Percentiles rank a stretch among this genome's conserved stretches.
These are phyloP conservation scores for Xerus inauris DNA, from an alignment of 2,113 vertebrate genomes.

Conservation along the genomic window DNA sequence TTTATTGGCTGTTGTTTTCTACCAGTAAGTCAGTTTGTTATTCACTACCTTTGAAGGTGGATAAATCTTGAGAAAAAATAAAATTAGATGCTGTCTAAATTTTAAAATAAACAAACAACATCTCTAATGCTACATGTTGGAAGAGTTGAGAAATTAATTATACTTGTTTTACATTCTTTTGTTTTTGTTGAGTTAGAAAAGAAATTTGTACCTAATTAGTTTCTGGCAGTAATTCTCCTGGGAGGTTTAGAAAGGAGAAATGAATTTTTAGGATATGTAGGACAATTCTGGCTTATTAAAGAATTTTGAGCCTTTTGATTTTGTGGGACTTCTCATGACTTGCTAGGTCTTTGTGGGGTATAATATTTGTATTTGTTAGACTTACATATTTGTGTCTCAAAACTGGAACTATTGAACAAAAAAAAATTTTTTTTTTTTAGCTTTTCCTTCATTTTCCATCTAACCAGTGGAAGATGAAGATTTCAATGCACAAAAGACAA, in stretches of 20 bases:
- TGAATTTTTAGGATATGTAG: not conserved
- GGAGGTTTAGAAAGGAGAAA: slow-evolving; percentile 9
- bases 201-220: not conserved
- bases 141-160: slow-evolving; percentile 52
- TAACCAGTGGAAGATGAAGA: not conserved
- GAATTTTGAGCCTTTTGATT: slow-evolving; percentile 24
- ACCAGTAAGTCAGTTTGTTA: slow-evolving; percentile 40
- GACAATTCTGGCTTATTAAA: not conserved
- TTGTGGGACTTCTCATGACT: not conserved
- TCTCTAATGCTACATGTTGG: slow-evolving; percentile 18
- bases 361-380: not conserved
- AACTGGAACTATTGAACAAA: not conserved
- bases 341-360: not conserved
- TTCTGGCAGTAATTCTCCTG: not conserved
- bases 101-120: slow-evolving; percentile 10
- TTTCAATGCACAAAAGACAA: slow-evolving; percentile 37
- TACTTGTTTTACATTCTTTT: not conserved
- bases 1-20: slow-evolving; percentile 5
- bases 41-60: not conserved
- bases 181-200: not conserved
- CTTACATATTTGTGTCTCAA: not conserved
- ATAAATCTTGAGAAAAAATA: slow-evolving; percentile 60
- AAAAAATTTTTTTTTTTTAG: not conserved
- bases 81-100: slow-evolving; percentile 19
- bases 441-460: slow-evolving; percentile 34